Conservation (phyloP, 35 echinoderm and acorn worm genomes). For the Holothuria glaberrima region DNA sequence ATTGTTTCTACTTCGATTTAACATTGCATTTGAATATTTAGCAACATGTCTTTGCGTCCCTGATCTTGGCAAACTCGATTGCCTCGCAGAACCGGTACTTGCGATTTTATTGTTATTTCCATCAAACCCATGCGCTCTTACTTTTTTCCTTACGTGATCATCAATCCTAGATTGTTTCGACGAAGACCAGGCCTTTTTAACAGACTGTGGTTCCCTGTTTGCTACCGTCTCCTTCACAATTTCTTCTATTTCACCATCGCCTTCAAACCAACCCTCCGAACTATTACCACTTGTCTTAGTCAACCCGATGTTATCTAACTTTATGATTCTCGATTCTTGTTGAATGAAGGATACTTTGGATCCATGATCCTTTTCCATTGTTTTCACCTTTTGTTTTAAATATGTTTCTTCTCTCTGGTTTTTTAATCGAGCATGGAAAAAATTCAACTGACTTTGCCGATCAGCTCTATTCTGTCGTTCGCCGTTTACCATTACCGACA, state of each 20-base stretch:
- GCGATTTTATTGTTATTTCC: too few species aligned
- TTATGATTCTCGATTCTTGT: slow-evolving; percentile 4
- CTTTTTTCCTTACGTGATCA: too few species aligned
- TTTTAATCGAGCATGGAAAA: slow-evolving; percentile 22
- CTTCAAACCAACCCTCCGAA: slow-evolving; percentile 3
- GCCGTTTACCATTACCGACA: slow-evolving; percentile 21
- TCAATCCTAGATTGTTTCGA: too few species aligned
- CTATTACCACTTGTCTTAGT: slow-evolving; percentile 30
- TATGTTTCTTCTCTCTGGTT: slow-evolving; percentile 22
- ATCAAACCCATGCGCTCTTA: too few species aligned
- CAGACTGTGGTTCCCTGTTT: too few species aligned
- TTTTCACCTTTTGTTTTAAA: slow-evolving; percentile 21
- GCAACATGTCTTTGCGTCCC: too few species aligned
- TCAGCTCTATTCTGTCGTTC: slow-evolving; percentile 22
- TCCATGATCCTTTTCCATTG: slow-evolving; percentile 9
- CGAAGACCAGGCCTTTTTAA: too few species aligned
- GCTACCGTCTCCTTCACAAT: too few species aligned
- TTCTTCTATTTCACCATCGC: background rate
- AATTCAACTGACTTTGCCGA: slow-evolving; percentile 44
- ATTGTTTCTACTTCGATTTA: too few species aligned
- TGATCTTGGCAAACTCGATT: too few species aligned
- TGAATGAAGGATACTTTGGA: slow-evolving; percentile 26
- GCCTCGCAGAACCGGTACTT: too few species aligned
- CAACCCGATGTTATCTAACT: slow-evolving; percentile 29
- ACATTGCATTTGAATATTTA: too few species aligned